phyloP scores from a whole-genome alignment of 2,797 vertebrate genomes.

The Eulemur coronatus region DNA sequence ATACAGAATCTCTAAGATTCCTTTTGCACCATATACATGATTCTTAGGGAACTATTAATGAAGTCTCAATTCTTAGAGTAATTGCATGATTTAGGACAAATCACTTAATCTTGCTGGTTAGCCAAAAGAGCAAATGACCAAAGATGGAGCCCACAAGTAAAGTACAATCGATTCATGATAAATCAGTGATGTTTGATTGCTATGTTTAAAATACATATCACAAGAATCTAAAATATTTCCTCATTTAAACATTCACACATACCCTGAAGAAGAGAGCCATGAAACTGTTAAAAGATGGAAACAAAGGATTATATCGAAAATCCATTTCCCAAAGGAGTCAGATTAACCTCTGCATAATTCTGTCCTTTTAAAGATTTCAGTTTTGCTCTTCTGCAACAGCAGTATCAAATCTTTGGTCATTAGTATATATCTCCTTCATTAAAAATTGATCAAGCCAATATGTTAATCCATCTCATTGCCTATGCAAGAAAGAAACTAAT shows the following conservation, averaged over 20 bases:
- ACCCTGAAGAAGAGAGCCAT: background rate
- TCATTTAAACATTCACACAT: background rate
- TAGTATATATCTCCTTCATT: background rate
- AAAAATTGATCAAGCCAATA: background rate
- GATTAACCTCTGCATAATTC: background rate
- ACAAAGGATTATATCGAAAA: background rate
- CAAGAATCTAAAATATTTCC: background rate
- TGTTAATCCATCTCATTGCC: background rate
- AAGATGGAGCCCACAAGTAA: background rate
- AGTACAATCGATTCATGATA: background rate
- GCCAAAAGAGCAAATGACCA: background rate
- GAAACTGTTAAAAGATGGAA: background rate
- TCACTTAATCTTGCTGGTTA: background rate
- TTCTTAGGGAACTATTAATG: conserved; percentile 5
- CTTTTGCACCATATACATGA: background rate
- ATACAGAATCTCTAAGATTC: background rate
- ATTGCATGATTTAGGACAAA: background rate
- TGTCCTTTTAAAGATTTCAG: background rate
- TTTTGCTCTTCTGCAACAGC: background rate
- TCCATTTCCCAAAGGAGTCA: background rate
- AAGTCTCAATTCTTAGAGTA: background rate
- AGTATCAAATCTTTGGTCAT: background rate
- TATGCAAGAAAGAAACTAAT: background rate
- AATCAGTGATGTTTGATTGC: background rate
- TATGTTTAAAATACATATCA: background rate